Evolutionary conservation across 2,797 vertebrate species (phyloP), one percentile per base, ranked within the genome.

Genomic region (Rallus crepitans): DNA sequence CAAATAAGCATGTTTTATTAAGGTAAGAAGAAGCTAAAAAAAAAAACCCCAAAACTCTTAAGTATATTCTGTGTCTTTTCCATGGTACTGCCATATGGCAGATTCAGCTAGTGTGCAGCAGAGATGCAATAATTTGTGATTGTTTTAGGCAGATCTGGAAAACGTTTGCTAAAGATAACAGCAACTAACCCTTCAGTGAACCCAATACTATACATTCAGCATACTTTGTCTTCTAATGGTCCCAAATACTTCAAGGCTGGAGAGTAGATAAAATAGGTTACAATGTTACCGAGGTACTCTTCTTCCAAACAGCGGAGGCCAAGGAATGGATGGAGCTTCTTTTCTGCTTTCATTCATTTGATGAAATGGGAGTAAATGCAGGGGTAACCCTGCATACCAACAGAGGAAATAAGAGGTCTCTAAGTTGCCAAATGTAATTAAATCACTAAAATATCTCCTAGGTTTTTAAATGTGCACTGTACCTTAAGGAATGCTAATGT

Each of bases 91-190:
- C 40, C 92, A 85, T 94, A 96, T 92, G 86, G 72, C 48, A 53
- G 53, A 86, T 79, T 64, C 53, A 90, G 21, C 30, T 69, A 63
- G 4, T 5, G 19, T 63, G 28, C 66, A 87, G 21, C 25, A 83
- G 65, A 88, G 15, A 69, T 81, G 55, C 17, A 89, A 60, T 81
- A 94, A 94, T 94, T 93, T 94, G 25, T 82, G 66, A 86, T 91
- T 86, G 71, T 82, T 92, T 94, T 52, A 71, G 76, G 57, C 66
- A 82, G 37, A 87, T 82, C 15, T 84, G 63, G 50, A 47, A 94
- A 96, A 47, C 16, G 31, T 81, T 94, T 91, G 84, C 64, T 88
- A 69, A 92, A 82, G 40, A 72, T 50, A 94, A 40, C 9, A 84
- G 28, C 84, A 91, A 33, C 33, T 69, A 95, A 86, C 25, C 45